Evolutionary conservation across 1,140 invertebrate species (phyloP), one percentile per base, ranked within the genome.

Genomic region (Pseudomyrmex sp.): DNA sequence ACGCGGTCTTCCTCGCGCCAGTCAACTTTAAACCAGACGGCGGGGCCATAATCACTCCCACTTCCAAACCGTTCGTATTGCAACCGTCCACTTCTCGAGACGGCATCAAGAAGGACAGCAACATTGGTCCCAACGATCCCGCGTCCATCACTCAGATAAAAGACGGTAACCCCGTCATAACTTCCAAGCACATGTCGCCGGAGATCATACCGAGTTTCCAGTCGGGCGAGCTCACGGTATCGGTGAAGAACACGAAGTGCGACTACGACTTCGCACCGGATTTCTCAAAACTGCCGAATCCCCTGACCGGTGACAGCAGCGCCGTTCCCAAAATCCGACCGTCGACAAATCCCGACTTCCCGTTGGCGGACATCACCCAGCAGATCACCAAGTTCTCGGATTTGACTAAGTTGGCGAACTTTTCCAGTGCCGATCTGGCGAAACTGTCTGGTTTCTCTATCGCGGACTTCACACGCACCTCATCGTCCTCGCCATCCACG

Each of bases 201-300:
- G 93, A 94, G 65, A 88, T 92, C 5, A 88, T 93, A 1, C 91
- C 93, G 2, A 93, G 91, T 15, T 94, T 94, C 54, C 93, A 93
- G 18, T 90, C 93, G 0, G 94, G 94, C 2, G 94, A 94, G 72
- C 73, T 94, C 0, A 94, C 94, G 0, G 94, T 94, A 15, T 94
- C 94, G 0, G 82, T 94, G 23, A 94, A 94, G 80, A 94, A 92
- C 80, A 23, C 92, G 0, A 94, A 93, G 69, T 91, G 89, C 8
- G 93, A 93, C 3, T 94, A 91, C 54, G 94, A 94, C 5, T 93
- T 91, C 18, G 63, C 90, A 0, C 85, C 93, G 1, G 94, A 94
- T 80, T 94, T 92, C 20, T 88, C 93, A 0, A 94, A 93, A 70
- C 23, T 92, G 35, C 15, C 90, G 23, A 79, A 84, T 79, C 52